Base-by-base conservation (phyloP, 2,797 vertebrate genomes). In the Limosa lapponica region DNA sequence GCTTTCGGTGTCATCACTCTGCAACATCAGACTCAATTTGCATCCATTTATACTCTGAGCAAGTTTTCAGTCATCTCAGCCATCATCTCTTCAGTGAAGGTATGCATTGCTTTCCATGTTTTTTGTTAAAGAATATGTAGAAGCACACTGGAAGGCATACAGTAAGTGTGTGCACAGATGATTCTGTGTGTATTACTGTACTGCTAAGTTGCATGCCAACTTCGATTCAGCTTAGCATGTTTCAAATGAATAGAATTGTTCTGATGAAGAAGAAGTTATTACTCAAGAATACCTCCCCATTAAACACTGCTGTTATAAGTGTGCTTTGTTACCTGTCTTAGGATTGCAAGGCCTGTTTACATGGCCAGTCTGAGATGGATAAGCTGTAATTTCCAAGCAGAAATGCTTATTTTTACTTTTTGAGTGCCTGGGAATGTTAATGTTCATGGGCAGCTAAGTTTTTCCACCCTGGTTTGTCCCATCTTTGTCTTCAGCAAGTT, bases 401-500 rank as follows among this genome's bases (percentile, higher is more conserved):
- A 81, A 95, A 72, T 37, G 5, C n/a, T 88, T 87, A 34, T 72
- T 82, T 90, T 82, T n/a, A 54, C 51, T 59, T 92, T 84, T 24
- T 37, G 55, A 43, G 32, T 51, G 27, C 28, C 73, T 61, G 28
- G 36, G 16, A 72, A 84, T 10, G 16, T 57, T 67, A 30, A 57
- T 66, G 54, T 59, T 83, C 32, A 89, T 78, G 20, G 61, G 74
- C 44, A 93, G 36, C 34, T 52, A 87, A 59, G 62, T 81, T 93
- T 94, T 93, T 87, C 70, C 28, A 59, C 86, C 52, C 82, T 83
- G 16, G 4, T 57, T 89, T 71, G 49, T 52, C 85, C 30, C 54
- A 36, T 37, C 94, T 93, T 69, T 81, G 62, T 95, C 67, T 94
- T 94, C 64, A 93, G 64, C n/a, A 81, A 86, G 27, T 73, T 91